A percentile compares a stretch with the other conserved stretches of the same genome.
These are phyloP conservation scores for Caenorhabditis latens DNA, from an alignment of 1,140 invertebrate genomes.

Conservation along the genomic window DNA sequence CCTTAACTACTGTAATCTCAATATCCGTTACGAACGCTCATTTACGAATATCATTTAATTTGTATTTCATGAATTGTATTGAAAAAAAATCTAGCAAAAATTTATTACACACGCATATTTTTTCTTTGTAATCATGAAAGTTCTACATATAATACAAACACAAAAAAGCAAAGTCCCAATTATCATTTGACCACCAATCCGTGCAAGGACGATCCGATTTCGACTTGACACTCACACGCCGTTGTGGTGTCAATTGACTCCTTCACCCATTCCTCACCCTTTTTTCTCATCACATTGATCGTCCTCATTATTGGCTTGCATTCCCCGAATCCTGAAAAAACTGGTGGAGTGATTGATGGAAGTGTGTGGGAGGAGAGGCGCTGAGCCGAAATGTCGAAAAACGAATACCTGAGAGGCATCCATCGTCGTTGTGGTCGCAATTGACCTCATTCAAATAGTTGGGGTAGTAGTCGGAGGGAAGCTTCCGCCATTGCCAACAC, in stretches of 20 bases:
- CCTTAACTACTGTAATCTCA: background rate
- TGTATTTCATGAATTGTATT: too few relatives aligned
- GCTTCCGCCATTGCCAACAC: slow-evolving; percentile 62
- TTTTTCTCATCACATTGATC: slow-evolving; percentile 53
- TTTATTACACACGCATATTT: background rate
- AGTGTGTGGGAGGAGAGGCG: too few relatives aligned
- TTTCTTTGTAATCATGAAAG: background rate
- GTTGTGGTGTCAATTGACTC: slow-evolving; percentile 55
- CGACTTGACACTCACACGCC: slow-evolving; percentile 61
- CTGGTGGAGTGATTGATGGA: slow-evolving; percentile 16
- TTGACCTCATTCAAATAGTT: slow-evolving; percentile 63
- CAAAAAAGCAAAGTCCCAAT: background rate
- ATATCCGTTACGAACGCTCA: too few relatives aligned
- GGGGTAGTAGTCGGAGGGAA: slow-evolving; percentile 55
- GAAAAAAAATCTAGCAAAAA: background rate
- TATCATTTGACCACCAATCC: slow-evolving; percentile 51
- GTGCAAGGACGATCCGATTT: slow-evolving; percentile 56
- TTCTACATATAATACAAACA: slow-evolving; percentile 34
- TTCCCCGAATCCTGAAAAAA: slow-evolving; percentile 57
- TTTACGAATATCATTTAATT: too few relatives aligned
- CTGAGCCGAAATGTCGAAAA: background rate
- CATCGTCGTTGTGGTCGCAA: slow-evolving; percentile 57
- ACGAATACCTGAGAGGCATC: slow-evolving; percentile 56
- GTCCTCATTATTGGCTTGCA: slow-evolving; percentile 55
- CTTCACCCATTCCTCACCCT: slow-evolving; percentile 52